Percentiles rank a stretch among this genome's conserved stretches.
phyloP scores from a whole-genome alignment of 2,113 vertebrate genomes.

The Sylvia atricapilla region DNA sequence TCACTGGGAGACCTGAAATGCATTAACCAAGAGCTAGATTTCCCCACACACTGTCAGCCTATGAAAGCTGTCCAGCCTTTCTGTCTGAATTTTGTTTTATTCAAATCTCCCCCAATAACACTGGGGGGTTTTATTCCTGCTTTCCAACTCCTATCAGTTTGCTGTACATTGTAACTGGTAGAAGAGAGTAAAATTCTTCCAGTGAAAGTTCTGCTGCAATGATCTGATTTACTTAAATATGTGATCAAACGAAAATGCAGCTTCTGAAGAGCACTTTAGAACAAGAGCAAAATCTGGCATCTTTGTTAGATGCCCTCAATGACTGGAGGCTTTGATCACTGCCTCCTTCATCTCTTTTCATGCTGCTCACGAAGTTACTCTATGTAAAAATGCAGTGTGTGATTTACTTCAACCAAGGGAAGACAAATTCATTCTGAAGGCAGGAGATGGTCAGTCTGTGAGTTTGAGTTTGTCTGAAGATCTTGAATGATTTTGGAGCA shows the following conservation, averaged over 20 bases:
- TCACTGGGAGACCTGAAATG: neutral
- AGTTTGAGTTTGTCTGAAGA: neutral
- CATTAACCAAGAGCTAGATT: neutral
- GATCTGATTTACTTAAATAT: neutral
- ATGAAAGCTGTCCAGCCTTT: neutral
- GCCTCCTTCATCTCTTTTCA: neutral
- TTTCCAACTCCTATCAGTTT: neutral
- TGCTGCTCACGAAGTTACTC: neutral
- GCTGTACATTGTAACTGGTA: neutral
- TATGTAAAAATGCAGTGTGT: neutral
- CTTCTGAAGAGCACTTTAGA: slow-evolving; percentile 12
- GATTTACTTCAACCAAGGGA: neutral
- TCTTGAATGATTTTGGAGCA: neutral
- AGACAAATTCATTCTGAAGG: neutral
- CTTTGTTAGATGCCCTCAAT: neutral
- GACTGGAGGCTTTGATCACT: slow-evolving; percentile 23
- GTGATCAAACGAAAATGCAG: neutral
- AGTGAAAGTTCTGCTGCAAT: neutral
- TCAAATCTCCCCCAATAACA: neutral
- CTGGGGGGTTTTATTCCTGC: neutral
- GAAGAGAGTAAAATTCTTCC: neutral
- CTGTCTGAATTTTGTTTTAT: neutral
- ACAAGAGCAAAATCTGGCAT: neutral
- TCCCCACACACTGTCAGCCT: neutral
- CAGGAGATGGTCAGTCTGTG: neutral